These are phyloP conservation scores for Collichthys lucidus DNA, from an alignment of 2,113 vertebrate genomes.

Conservation along the genomic window DNA sequence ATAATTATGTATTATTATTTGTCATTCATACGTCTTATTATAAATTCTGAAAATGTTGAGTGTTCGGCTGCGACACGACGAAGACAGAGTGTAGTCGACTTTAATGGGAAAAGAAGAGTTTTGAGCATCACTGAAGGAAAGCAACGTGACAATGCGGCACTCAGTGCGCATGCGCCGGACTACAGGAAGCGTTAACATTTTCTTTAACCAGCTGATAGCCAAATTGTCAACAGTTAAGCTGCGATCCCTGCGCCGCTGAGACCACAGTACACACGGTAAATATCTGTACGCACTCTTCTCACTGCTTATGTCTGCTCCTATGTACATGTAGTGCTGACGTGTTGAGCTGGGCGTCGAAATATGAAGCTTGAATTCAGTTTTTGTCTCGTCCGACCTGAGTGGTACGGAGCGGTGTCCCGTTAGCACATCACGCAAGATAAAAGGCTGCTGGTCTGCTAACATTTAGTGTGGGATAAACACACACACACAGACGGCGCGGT, in stretches of 20 bases:
- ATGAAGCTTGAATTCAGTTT: not conserved
- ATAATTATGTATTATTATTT: not conserved
- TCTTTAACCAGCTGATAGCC: constrained; percentile 79
- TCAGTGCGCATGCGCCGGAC: constrained; percentile 73
- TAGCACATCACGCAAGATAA: constrained; percentile 50
- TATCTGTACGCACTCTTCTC: not conserved
- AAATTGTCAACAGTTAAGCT: constrained; percentile 77
- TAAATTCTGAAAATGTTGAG: not conserved
- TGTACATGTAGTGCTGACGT: fast-evolving
- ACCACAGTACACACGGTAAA: constrained; percentile 65
- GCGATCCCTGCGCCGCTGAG: constrained; percentile 22
- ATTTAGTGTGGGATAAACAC: not conserved
- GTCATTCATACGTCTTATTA: not conserved
- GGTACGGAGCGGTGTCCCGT: constrained; percentile 39
- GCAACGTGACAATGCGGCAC: constrained; percentile 70
- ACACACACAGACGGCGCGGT: not conserved
- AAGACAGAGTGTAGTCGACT: not conserved
- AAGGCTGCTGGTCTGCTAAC: constrained; percentile 27
- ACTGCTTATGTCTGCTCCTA: too few relatives aligned
- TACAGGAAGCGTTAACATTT: constrained; percentile 79
- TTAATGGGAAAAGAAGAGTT: too few relatives aligned
- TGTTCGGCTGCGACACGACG: not conserved
- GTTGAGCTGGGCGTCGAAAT: constrained; percentile 39
- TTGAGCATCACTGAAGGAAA: not conserved
- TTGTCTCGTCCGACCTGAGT: constrained; percentile 31